Evolutionary conservation across 2,888 invertebrate genomes (phyloP), one percentile per base, ranked within the genome.

Genomic region (Xestia rhomboidea): DNA sequence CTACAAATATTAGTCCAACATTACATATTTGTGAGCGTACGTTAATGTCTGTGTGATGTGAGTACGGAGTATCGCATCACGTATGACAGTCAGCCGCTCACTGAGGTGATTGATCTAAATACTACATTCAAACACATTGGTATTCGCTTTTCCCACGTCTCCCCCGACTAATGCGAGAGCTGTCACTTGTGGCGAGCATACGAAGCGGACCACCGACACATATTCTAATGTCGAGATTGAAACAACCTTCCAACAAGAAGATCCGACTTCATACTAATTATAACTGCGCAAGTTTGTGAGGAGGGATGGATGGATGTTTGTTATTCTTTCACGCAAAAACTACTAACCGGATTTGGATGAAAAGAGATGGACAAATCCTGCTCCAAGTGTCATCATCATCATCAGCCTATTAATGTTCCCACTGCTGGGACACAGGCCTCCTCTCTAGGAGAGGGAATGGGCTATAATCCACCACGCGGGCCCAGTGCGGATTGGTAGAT

Each of bases 51-150:
- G 57, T 54, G 3, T 51, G 63, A 71, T 30, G 41, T 77, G 21
- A 21, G 13, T 13, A 44, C 6, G 34, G 34, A 34, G 34, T 10
- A 21, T 4, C 77, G 66, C 66, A 54, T 69, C 80, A 62, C 0
- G 78, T 81, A 51, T 57, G 72, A 64, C 68, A 49, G n/a, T 73
- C 73, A 69, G 73, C 44, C n/a, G 49, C 51, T 24, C 41, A 21
- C 27, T 30, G 69, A 84, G 80, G 84, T 82, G 84, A 74, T 84
- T 79, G 80, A 79, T 82, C 79, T 63, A 63, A 84, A 79, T 63
- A 70, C 68, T 70, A 68, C 67, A 84, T 84, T 83, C 72, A 63
- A 79, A 79, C 67, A 79, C 69, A 73, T 82, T 74, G 68, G 75
- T 74, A 82, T 82, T 84, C 84, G 38, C 18, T 62, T 46, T 62